Base-by-base conservation (phyloP, 2,888 invertebrate species). In the Schizaphis graminum region DNA sequence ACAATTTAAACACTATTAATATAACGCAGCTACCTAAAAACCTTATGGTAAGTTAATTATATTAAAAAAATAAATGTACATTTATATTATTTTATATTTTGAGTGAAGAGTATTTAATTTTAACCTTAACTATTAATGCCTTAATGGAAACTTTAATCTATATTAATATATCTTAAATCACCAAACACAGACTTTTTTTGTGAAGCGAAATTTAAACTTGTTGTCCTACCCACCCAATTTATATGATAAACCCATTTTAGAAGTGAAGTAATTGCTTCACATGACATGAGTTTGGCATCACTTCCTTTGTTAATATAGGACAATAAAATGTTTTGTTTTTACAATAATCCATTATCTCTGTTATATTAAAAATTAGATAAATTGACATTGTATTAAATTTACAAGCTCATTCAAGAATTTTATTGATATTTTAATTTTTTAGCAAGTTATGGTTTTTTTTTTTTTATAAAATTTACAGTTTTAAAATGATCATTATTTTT, bases 31-130 rank as follows among this genome's bases (percentile, higher is more conserved):
- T 94, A 90, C 95, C 95, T 56, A 94, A 88, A 57, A 86, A 89
- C 16, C 89, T 95, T 57, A 61, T 95, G 95, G 95, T 95, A 88
- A 92, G 94, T 94, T 61, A 13, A 41, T 88, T 41, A 21, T 21
- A 35, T 8, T 49, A 10, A 61, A 44, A 44, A 35, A 47, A 87
- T 47, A 16, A 49, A 87, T n/a, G n/a, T n/a, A 35, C 35, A 77
- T 41, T 77, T 77, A 35, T 77, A 21, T 21, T 77, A 8, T 77
- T 77, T 77, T 77, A 35, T 21, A 16, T 67, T 16, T 16, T 77
- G 77, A 77, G 21, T 77, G 77, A 77, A 35, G 16, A 3, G 13
- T 3, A 67, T 67, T n/a, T 35, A 35, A 77, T 35, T 35, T 35
- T 21, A 77, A 77, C 77, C 77, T 77, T 77, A n/a, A 21, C 16